Conservation (phyloP, 2,888 invertebrate genomes). For the Anodontia alba region DNA sequence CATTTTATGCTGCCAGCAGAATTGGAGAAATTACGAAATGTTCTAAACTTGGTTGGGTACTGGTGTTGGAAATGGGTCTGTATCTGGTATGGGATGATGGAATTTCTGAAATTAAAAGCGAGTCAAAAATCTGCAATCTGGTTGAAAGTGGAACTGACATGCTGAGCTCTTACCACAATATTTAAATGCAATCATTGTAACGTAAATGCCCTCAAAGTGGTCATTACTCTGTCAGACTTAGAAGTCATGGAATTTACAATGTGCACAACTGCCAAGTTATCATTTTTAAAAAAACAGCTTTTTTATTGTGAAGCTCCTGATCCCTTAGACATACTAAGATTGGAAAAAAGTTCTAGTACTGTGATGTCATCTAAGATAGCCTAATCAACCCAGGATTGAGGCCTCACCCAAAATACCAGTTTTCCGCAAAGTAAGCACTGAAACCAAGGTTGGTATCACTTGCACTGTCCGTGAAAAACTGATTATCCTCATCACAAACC, state of each 20-base stretch:
- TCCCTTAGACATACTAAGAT: slow-evolving; percentile 26
- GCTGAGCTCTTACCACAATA: slow-evolving; percentile 16
- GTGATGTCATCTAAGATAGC: slow-evolving; percentile 24
- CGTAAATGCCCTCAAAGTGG: slow-evolving; percentile 23
- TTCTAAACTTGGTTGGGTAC: slow-evolving; percentile 17
- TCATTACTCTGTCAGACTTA: slow-evolving; percentile 31
- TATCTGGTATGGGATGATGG: slow-evolving; percentile 20
- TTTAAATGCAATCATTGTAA: no score
- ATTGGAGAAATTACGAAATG: no score
- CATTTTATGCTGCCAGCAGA: no score
- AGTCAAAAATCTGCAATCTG: slow-evolving; percentile 27
- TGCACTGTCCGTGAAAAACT: slow-evolving; percentile 26
- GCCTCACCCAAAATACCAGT: slow-evolving; percentile 9
- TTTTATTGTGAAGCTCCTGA: slow-evolving; percentile 14
- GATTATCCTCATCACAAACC: slow-evolving; percentile 16
- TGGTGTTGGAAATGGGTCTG: slow-evolving; percentile 1
- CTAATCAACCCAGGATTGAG: slow-evolving; percentile 6
- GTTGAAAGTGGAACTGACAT: slow-evolving; percentile 30
- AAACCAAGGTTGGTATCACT: slow-evolving; percentile 11
- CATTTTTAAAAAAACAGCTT: slow-evolving; percentile 27
- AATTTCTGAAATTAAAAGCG: slow-evolving; percentile 35
- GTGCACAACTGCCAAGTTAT: no score
- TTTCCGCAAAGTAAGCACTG: slow-evolving; percentile 17
- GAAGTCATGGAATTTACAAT: no score
- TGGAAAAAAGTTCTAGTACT: slow-evolving; percentile 15